Conservation (phyloP, 1,140 invertebrate genomes). For the Diprion similis region DNA sequence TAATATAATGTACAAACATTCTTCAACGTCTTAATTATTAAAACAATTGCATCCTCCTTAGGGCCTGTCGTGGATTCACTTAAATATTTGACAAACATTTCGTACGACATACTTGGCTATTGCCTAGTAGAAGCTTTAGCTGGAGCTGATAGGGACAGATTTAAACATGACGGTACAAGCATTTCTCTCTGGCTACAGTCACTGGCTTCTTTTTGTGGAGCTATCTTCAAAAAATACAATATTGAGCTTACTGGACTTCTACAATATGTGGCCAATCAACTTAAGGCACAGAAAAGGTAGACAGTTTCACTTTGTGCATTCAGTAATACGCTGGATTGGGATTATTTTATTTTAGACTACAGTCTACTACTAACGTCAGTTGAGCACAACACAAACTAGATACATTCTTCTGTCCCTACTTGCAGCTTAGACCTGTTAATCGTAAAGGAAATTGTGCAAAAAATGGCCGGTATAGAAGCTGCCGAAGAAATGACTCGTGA, state of each 20-base stretch:
- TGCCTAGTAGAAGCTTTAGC: constrained; percentile 94
- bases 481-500: constrained; percentile 96
- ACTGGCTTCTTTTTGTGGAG: constrained; percentile 92
- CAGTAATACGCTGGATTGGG: not conserved
- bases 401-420: constrained; percentile 33
- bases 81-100: constrained; percentile 94
- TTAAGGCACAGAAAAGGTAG: constrained; percentile 95
- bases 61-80: constrained; percentile 96
- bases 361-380: not conserved
- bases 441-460: constrained; percentile 97
- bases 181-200: constrained; percentile 95
- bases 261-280: constrained; percentile 96
- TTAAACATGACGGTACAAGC: constrained; percentile 92
- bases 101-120: constrained; percentile 95
- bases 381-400: not conserved
- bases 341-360: not conserved
- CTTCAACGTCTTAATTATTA: constrained; percentile 42
- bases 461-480: constrained; percentile 98
- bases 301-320: constrained; percentile 16
- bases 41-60: constrained; percentile 24
- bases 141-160: constrained; percentile 73
- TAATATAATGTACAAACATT: constrained; percentile 14
- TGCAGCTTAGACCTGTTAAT: constrained; percentile 91
- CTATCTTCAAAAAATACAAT: constrained; percentile 96
- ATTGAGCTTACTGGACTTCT: constrained; percentile 94